A percentile compares a stretch with the other conserved stretches of the same genome.
Conservation (phyloP, 2,113 vertebrate genomes). For the Phalacrocorax aristotelis region DNA sequence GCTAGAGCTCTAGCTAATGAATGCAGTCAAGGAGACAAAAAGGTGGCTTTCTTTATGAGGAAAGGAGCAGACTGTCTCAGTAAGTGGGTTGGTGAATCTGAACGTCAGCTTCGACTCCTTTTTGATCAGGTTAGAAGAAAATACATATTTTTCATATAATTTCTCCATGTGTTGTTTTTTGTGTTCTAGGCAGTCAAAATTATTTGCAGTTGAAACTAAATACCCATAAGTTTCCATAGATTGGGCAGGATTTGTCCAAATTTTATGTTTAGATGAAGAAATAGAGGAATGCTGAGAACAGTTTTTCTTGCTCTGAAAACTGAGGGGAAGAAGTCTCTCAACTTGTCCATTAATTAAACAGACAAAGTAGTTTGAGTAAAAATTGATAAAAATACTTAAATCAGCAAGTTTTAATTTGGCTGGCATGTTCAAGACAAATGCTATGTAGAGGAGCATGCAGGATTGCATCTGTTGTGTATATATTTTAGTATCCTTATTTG, state of each 20-base stretch:
- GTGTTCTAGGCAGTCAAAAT: background rate
- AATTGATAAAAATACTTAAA: background rate
- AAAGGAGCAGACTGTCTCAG: constrained; percentile 99
- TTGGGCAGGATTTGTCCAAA: background rate
- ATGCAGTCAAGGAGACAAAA: constrained; percentile 96
- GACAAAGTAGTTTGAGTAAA: background rate
- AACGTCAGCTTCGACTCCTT: constrained; percentile 95
- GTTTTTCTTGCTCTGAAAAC: background rate
- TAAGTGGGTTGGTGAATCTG: constrained; percentile 99
- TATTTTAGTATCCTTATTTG: background rate
- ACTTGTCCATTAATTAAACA: background rate
- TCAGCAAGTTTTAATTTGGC: background rate
- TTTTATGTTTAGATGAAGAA: background rate
- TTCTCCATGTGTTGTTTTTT: background rate
- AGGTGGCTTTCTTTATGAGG: constrained; percentile 99
- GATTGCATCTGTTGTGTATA: background rate
- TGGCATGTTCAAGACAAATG: background rate
- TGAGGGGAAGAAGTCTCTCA: background rate
- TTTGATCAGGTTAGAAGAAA: constrained; percentile 92
- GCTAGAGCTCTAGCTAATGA: constrained; percentile 97
- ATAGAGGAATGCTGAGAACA: background rate
- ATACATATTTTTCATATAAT: background rate
- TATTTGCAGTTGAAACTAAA: background rate
- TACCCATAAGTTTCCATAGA: background rate
- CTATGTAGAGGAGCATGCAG: background rate